phyloP scores from a whole-genome alignment of 2,888 invertebrate genomes.

The Myathropa florea region DNA sequence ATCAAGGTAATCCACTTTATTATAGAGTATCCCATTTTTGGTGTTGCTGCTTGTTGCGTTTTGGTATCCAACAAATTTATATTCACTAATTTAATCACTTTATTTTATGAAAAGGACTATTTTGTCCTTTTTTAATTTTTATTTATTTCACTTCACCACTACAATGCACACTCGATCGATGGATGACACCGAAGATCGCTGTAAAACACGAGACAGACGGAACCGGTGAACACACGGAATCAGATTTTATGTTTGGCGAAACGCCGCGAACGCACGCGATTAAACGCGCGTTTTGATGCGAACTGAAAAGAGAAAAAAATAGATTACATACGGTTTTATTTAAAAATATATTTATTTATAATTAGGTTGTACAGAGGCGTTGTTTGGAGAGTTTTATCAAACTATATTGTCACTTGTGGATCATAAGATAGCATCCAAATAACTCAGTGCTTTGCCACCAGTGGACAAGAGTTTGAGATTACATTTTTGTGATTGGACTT shows the following conservation, averaged over 20 bases:
- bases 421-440: too few relatives aligned
- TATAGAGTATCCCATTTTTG: conserved; percentile 77
- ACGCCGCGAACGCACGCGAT: conserved; percentile 66
- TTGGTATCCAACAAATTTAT: conserved; percentile 31
- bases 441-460: too few relatives aligned
- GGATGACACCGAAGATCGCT: conserved; percentile 53
- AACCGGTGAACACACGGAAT: conserved; percentile 36
- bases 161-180: conserved; percentile 52
- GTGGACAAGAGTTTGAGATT: too few relatives aligned
- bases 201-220: neutral
- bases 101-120: neutral
- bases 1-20: conserved; percentile 79
- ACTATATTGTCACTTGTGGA: too few relatives aligned
- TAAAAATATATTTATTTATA: too few relatives aligned
- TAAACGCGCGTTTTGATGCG: conserved; percentile 56
- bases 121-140: conserved; percentile 29
- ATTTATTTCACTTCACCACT: conserved; percentile 52
- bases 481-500: too few relatives aligned
- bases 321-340: neutral
- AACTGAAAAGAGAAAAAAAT: conserved; percentile 44
- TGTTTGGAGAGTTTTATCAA: too few relatives aligned
- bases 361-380: too few relatives aligned
- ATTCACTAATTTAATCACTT: conserved; percentile 36
- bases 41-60: conserved; percentile 60
- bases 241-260: conserved; percentile 1